Conservation (phyloP, 2,888 invertebrate genomes). For the Drosophila algonquin region DNA sequence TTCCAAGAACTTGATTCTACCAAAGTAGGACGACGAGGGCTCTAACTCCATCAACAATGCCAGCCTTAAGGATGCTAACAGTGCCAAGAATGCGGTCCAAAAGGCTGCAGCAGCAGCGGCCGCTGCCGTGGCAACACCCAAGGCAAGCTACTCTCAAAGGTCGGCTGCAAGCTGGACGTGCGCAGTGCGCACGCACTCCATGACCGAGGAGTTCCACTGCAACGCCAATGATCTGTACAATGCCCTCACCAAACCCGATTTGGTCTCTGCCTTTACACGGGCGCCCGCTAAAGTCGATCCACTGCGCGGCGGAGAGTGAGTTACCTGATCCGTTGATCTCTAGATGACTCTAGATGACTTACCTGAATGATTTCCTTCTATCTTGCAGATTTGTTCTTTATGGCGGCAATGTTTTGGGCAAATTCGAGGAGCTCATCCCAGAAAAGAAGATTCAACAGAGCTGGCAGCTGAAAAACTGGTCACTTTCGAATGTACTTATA, state of each 20-base stretch:
- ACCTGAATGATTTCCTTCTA: neutral
- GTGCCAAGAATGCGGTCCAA: conserved; percentile 51
- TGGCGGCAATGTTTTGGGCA: conserved; percentile 95
- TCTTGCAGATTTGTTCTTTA: conserved; percentile 90
- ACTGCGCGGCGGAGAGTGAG: conserved; percentile 90
- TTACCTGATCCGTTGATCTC: conserved; percentile 23
- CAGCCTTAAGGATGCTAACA: conserved; percentile 24
- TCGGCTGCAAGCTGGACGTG: conserved; percentile 81
- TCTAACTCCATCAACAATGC: neutral
- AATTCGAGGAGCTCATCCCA: conserved; percentile 93
- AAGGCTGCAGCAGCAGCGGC: conserved; percentile 27
- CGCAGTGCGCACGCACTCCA: conserved; percentile 85
- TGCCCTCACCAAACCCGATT: conserved; percentile 93
- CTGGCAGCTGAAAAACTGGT: conserved; percentile 96
- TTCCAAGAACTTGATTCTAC: conserved; percentile 97
- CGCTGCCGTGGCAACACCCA: conserved; percentile 37
- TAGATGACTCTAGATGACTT: neutral
- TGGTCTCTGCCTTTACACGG: conserved; percentile 96
- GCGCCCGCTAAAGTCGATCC: conserved; percentile 92
- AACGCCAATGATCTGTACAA: conserved; percentile 93
- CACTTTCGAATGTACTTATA: conserved; percentile 95
- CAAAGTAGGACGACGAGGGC: too few relatives aligned
- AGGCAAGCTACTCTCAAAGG: conserved; percentile 13
- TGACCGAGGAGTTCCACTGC: conserved; percentile 87
- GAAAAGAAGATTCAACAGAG: conserved; percentile 92